A percentile compares a stretch with the other conserved stretches of the same genome.
These are phyloP conservation scores for Limonius californicus DNA, from an alignment of 1,140 invertebrate genomes.

Conservation along the genomic window DNA sequence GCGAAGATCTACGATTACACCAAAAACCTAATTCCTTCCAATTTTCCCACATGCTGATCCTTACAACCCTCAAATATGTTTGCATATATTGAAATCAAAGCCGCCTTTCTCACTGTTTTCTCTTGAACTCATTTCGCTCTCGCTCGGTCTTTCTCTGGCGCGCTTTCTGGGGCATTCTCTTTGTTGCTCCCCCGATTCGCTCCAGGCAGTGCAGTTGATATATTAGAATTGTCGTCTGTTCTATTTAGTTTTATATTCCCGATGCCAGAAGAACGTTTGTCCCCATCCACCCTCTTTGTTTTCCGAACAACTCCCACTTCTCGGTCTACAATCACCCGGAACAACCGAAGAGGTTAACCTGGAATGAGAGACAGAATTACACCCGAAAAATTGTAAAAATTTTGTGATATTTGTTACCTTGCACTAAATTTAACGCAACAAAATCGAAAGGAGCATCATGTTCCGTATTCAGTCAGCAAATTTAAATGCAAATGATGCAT, in stretches of 20 bases:
- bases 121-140: background rate
- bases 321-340: constrained; percentile 2
- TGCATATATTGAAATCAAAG: background rate
- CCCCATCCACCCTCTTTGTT: background rate
- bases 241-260: constrained; percentile 14
- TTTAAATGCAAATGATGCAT: no score
- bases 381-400: no score
- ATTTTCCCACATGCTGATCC: background rate
- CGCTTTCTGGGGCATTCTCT: no score
- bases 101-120: background rate
- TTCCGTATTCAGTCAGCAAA: no score
- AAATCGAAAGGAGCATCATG: no score
- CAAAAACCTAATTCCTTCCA: background rate
- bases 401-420: no score
- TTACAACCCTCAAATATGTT: background rate
- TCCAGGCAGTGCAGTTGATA: background rate
- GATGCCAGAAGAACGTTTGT: constrained; percentile 9
- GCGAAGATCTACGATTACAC: no score
- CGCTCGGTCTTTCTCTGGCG: no score
- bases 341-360: constrained; percentile 3
- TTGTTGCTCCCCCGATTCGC: background rate
- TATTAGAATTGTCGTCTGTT: constrained; percentile 14
- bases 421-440: no score
- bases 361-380: no score
- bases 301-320: constrained; percentile 1